Base-by-base conservation (phyloP, 2,797 vertebrate species). In the Luscinia luscinia region DNA sequence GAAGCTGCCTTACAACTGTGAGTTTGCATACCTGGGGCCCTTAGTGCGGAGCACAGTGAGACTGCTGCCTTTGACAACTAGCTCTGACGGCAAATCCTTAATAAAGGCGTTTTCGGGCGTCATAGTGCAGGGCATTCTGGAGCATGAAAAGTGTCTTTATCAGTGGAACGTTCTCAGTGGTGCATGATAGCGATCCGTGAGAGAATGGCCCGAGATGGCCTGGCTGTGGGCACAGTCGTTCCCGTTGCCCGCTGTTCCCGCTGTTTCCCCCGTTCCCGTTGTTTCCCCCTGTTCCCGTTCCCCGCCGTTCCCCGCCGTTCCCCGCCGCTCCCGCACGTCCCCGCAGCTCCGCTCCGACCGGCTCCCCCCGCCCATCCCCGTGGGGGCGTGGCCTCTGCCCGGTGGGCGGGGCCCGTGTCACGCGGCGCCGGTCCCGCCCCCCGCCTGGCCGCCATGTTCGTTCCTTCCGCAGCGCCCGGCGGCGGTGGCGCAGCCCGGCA, bases 401-500 rank as follows among this genome's bases (percentile, higher is more conserved):
- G 16, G 12, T 12, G 58, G 90, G 83, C 17, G 55, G 38, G 19
- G 4, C 49, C 22, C 0, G 2, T 1, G 1, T 61, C 85, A 86
- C 92, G 81, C 66, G 62, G 36, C 7, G 9, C 1, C 1, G 46
- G 8, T 4, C 57, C 69, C 73, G 89, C 85, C 96, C 88, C 86
- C 51, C 69, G 63, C 13, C 49, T 14, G 20, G 45, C 78, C 96
- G 97, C 97, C 97, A 97, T 97, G 94, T 79, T 79, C 45, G 72
- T 26, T 46, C 49, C 34, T 67, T 72, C 48, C 43, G 17, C 51
- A 11, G 66, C 19, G 36, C 49, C 64, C 1, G 54, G 15, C 3
- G 5, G 64, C 7, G 3, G 70, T 68, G 26, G 75, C 30, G 90
- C 43, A 73, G 64, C 36, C 30, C 21, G 43, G 73, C 12, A 27